A percentile compares a stretch with the other conserved stretches of the same genome.
Evolutionary conservation across 2,797 vertebrate genomes (phyloP).

Genomic region (Sarcoramphus papa): DNA sequence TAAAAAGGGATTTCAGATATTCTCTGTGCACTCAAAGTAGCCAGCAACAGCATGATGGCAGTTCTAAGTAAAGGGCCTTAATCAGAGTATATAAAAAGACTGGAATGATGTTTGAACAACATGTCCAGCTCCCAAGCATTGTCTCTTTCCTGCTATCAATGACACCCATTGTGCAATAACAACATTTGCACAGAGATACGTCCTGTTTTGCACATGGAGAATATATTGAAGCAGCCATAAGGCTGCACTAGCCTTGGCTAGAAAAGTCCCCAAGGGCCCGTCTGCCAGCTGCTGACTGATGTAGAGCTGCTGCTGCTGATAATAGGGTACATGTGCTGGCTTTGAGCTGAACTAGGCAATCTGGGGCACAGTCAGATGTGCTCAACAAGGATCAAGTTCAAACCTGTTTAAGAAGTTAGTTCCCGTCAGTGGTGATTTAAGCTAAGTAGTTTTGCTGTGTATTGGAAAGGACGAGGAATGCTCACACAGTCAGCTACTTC

Average conservation of each 20-base stretch:
- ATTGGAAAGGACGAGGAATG: constrained; percentile 42
- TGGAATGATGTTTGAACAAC: constrained; percentile 37
- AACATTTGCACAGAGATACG: constrained; percentile 40
- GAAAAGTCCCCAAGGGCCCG: constrained; percentile 17
- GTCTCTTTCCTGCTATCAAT: constrained; percentile 42
- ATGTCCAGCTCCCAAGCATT: constrained; percentile 5
- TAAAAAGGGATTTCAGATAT: not conserved
- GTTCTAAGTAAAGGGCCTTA: constrained; percentile 23
- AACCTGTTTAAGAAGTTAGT: constrained; percentile 56
- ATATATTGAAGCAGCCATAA: constrained; percentile 13
- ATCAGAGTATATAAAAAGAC: constrained; percentile 41
- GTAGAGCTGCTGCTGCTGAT: constrained; percentile 27
- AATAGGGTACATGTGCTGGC: constrained; percentile 39
- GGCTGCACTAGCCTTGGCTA: not conserved
- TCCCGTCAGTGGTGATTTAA: constrained; percentile 51
- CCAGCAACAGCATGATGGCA: not conserved
- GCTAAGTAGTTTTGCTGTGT: constrained; percentile 45
- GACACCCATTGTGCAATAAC: constrained; percentile 45
- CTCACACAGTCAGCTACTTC: constrained; percentile 48
- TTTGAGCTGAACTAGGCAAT: constrained; percentile 43
- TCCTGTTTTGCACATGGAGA: not conserved
- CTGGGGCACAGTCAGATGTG: constrained; percentile 39
- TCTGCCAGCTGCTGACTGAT: constrained; percentile 55
- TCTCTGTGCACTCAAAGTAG: not conserved
- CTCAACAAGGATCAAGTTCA: constrained; percentile 52